phyloP scores from a whole-genome alignment of 2,888 invertebrate genomes.

The Lobophora halterata region DNA sequence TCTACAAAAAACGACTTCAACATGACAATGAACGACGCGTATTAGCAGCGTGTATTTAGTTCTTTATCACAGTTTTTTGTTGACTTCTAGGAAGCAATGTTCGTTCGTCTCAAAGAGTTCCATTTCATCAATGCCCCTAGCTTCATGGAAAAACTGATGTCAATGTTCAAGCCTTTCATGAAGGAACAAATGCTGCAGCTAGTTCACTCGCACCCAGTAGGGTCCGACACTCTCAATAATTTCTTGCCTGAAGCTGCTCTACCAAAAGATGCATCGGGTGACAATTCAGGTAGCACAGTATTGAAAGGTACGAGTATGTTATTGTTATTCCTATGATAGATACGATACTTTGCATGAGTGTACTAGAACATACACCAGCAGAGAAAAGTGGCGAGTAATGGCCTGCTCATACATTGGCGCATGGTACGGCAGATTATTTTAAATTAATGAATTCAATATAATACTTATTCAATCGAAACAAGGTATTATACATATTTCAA shows the following conservation, averaged over 20 bases:
- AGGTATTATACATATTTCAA: too few species aligned
- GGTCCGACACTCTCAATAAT: constrained; percentile 66
- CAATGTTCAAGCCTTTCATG: constrained; percentile 85
- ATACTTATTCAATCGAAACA: too few species aligned
- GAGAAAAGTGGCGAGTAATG: too few species aligned
- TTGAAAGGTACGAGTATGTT: constrained; percentile 50
- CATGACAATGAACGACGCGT: too few species aligned
- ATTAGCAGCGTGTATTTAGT: too few species aligned
- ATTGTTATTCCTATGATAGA: too few species aligned
- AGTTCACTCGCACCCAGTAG: constrained; percentile 74
- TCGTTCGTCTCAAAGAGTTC: constrained; percentile 80
- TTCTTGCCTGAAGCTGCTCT: constrained; percentile 76
- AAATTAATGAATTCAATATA: too few species aligned
- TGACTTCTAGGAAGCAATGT: constrained; percentile 82
- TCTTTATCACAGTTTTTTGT: constrained; percentile 1
- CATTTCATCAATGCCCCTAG: constrained; percentile 85
- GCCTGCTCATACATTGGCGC: too few species aligned
- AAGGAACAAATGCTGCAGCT: constrained; percentile 81
- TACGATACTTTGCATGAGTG: too few species aligned
- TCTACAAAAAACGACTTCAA: too few species aligned
- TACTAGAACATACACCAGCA: too few species aligned
- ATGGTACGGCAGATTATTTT: too few species aligned
- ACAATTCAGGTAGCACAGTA: constrained; percentile 42
- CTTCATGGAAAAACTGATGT: constrained; percentile 84
- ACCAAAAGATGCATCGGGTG: constrained; percentile 81